Conservation (phyloP, 2,797 vertebrate species). For the Xenentodon cancila region DNA sequence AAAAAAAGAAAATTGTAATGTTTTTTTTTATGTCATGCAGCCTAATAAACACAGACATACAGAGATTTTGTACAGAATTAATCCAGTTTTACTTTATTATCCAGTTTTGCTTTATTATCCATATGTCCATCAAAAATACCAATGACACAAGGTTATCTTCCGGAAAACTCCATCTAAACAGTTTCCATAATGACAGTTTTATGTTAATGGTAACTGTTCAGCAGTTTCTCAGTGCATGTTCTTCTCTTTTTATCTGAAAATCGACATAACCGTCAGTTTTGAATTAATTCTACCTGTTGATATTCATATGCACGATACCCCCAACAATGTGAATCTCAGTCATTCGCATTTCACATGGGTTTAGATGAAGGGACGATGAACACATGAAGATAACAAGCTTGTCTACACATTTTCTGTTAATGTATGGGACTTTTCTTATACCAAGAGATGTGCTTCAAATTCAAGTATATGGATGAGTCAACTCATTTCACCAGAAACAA, state of each 20-base stretch:
- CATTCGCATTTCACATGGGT: neutral
- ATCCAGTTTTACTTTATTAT: constrained; percentile 37
- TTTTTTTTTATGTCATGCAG: too few species aligned
- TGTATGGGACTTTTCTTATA: neutral
- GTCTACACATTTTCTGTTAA: neutral
- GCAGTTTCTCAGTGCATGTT: too few species aligned
- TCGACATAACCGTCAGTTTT: too few species aligned
- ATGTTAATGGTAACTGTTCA: too few species aligned
- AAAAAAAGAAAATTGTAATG: too few species aligned
- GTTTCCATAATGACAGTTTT: neutral
- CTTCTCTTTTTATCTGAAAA: too few species aligned
- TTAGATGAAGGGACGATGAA: constrained; percentile 19
- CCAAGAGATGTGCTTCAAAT: neutral
- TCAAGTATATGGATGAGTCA: neutral
- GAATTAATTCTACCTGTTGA: too few species aligned
- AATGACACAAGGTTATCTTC: constrained; percentile 15
- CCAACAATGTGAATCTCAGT: too few species aligned
- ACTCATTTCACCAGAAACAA: neutral
- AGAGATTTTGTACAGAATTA: too few species aligned
- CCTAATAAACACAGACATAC: too few species aligned
- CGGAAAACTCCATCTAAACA: constrained; percentile 22
- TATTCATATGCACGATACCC: too few species aligned
- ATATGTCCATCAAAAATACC: constrained; percentile 57
- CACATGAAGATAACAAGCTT: neutral
- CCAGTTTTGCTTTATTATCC: constrained; percentile 30